A percentile compares a stretch with the other conserved stretches of the same genome.
Conservation (phyloP, 2,797 vertebrate genomes). For the Molossus alvarezi region DNA sequence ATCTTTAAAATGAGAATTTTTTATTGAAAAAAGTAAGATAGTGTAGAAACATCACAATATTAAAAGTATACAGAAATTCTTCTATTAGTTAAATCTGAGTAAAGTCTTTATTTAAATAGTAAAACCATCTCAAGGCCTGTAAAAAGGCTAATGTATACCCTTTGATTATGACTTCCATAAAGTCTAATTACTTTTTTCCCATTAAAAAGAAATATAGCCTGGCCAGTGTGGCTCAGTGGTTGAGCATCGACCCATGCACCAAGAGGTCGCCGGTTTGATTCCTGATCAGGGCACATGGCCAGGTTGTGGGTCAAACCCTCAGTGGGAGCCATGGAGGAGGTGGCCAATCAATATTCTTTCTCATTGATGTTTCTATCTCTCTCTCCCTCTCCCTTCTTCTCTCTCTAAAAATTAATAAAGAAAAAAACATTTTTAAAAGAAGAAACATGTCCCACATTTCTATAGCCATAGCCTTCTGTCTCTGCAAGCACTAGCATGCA, state of each 20-base stretch:
- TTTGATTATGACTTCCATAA: slow-evolving; percentile 52
- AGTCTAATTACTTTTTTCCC: slow-evolving; percentile 65
- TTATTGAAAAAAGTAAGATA: slow-evolving; percentile 20
- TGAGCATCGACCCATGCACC: too few relatives aligned
- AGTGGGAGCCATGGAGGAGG: too few relatives aligned
- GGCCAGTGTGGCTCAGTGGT: too few relatives aligned
- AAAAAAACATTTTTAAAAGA: too few relatives aligned
- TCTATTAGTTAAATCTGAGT: slow-evolving; percentile 43
- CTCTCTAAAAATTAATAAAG: too few relatives aligned
- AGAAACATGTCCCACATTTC: too few relatives aligned
- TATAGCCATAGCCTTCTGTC: neutral
- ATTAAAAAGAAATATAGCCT: slow-evolving; percentile 28
- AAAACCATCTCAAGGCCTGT: neutral
- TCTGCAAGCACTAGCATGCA: neutral
- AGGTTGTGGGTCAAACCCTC: too few relatives aligned
- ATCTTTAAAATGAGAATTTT: neutral
- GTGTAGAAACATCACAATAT: slow-evolving; percentile 49
- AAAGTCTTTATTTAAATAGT: neutral
- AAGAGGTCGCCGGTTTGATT: too few relatives aligned
- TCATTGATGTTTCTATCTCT: too few relatives aligned
- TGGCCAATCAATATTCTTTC: too few relatives aligned
- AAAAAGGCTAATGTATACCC: neutral
- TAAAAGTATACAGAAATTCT: neutral
- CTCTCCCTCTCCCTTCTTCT: too few relatives aligned
- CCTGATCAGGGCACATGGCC: too few relatives aligned